Evolutionary conservation across 2,888 invertebrate genomes (phyloP), one percentile per base, ranked within the genome.

Genomic region (Pammene aurita): DNA sequence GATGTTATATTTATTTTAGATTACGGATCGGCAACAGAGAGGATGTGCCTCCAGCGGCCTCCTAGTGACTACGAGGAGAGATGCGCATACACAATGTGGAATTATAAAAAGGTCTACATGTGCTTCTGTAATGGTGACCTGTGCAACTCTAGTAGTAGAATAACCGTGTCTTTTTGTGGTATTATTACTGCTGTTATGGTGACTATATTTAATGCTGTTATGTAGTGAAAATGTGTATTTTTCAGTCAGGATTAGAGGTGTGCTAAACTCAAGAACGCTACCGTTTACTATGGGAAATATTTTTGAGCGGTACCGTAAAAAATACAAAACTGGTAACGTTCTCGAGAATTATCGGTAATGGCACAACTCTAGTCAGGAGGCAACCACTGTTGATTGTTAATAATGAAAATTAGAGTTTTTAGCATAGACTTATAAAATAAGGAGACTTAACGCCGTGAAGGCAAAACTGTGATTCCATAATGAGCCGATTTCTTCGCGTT

Each of bases 61-160:
- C 98, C 98, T 5, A 96, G 96, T 66, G 98, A 98, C 81, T 95
- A 95, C 75, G 97, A 97, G 86, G 97, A 98, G 84, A 93, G 98
- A 55, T 98, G 98, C 85, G 97, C 97, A 0, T 96, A 96, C 78
- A 97, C 97, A 0, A 93, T 95, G 80, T 96, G 96, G 94, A 96
- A 96, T 79, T 95, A 96, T 78, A 95, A 95, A 79, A 96, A 95
- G 82, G 97, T 98, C 0, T 96, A 95, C 80, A 97, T 98, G 96
- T 98, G 98, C 82, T 97, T 98, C 82, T 98, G 98, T 80, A 95
- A 94, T 77, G 98, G 98, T 6, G 98, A 98, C 85, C 93, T 98
- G 44, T 98, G 98, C 85, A 98, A 98, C 73, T 80, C 87, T n/a
- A 82, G 84, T 0, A 71, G 72, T 56, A 80, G 70, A 72, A 71